Evolutionary conservation across 2,797 vertebrate genomes (phyloP).

Genomic region (Enteromius trimaculatus): DNA sequence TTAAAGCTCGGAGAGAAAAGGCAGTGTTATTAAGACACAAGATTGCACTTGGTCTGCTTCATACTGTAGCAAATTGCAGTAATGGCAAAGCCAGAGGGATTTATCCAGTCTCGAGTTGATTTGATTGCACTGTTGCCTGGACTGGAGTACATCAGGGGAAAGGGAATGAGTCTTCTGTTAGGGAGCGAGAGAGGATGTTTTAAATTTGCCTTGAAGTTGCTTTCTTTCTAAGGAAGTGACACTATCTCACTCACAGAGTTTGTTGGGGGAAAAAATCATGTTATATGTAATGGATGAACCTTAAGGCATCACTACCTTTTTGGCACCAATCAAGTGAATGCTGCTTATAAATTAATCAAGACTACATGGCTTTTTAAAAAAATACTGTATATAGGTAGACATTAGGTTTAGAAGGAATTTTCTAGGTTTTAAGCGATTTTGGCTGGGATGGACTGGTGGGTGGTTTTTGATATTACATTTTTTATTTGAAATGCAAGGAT

Average conservation of each 20-base stretch:
- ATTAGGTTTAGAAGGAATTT: conserved; percentile 2
- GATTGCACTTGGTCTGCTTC: conserved; percentile 47
- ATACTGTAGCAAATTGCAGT: conserved; percentile 52
- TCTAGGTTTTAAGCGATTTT: neutral
- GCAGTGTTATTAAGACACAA: conserved; percentile 51
- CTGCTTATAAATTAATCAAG: conserved; percentile 29
- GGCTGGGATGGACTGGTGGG: neutral
- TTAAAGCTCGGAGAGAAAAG: conserved; percentile 44
- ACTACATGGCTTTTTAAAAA: neutral
- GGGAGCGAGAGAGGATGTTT: conserved; percentile 38
- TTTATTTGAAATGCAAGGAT: neutral
- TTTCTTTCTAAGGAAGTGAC: conserved; percentile 46
- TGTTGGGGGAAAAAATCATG: conserved; percentile 10
- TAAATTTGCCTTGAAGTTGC: conserved; percentile 46
- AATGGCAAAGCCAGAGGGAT: conserved; percentile 47
- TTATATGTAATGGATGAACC: conserved; percentile 43
- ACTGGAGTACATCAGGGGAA: conserved; percentile 51
- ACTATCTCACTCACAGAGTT: conserved; percentile 35
- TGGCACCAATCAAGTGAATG: conserved; percentile 8
- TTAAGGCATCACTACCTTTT: conserved; percentile 31
- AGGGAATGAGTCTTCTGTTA: conserved; percentile 46
- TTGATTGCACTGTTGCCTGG: conserved; percentile 50
- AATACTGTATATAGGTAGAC: neutral
- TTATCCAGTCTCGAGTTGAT: conserved; percentile 49
- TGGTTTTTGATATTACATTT: neutral